phyloP scores from a whole-genome alignment of 2,888 invertebrate species.

The Chrysodeixis includens region DNA sequence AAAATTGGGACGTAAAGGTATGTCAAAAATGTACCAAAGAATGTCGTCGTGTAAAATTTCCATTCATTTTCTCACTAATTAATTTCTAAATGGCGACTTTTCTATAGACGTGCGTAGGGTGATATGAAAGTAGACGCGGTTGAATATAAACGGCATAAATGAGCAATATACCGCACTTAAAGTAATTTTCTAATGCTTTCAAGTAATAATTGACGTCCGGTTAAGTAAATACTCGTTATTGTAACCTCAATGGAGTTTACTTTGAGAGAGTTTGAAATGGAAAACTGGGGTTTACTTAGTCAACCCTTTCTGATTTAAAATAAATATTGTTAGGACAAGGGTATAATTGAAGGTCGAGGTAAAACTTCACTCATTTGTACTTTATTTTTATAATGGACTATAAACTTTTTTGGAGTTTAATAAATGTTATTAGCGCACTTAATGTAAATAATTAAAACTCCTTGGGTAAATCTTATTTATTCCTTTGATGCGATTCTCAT shows the following conservation, averaged over 20 bases:
- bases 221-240: not conserved
- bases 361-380: not conserved
- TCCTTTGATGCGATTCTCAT: too few species aligned
- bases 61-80: too few species aligned
- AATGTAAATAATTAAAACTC: not conserved
- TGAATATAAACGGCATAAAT: too few species aligned
- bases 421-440: not conserved
- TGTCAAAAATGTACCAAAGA: too few species aligned
- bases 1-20: too few species aligned
- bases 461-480: too few species aligned
- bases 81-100: too few species aligned
- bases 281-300: constrained; percentile 4
- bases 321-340: not conserved
- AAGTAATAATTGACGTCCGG: not conserved
- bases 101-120: too few species aligned
- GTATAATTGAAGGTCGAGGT: not conserved
- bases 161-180: not conserved
- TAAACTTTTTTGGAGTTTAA: not conserved
- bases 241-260: not conserved
- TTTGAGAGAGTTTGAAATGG: not conserved
- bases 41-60: too few species aligned
- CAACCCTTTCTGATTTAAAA: constrained; percentile 1
- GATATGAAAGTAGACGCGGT: too few species aligned
- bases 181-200: not conserved
- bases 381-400: not conserved